Base-by-base conservation (phyloP, 2,113 vertebrate species). In the Pterocles burchelli region DNA sequence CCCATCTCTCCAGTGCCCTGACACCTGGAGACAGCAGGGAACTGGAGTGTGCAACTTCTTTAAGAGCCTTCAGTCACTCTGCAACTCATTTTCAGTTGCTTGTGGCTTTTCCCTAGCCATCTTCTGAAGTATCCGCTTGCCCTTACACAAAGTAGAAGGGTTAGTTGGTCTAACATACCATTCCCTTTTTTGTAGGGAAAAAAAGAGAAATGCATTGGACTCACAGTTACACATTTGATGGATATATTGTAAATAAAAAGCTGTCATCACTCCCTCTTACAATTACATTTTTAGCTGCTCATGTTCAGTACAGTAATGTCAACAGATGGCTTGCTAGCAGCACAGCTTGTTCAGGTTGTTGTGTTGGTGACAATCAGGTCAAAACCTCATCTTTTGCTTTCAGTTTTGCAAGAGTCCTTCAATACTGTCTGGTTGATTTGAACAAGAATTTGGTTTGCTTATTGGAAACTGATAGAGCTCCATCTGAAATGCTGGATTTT, bases 211-310 rank as follows among this genome's bases (percentile, higher is more conserved):
- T 46, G 63, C 5, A 17, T 58, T 68, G 73, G 63, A 80, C 57
- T 77, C 55, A 81, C 19, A 81, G 43, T 62, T 81, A 43, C n/a
- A 85, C 11, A 43, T 85, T 88, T 92, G 34, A 90, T 31, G 5
- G 48, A 59, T 66, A 75, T 58, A 31, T 67, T 83, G 67, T 21
- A 24, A 81, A 90, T 82, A 71, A 76, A 88, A 85, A 85, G 28
- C 28, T 92, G 43, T 79, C 71, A 91, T 59, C 59, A 57, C 68
- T 41, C 81, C 45, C 24, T 78, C 38, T 72, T 74, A 34, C 62
- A 67, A 55, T 80, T 79, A 88, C 71, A 88, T 90, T 83, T 95
- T 95, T 95, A 95, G 80, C 19, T 77, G 38, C 29, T 94, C 48
- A 52, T 72, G 34, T 68, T 92, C 68, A 67, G 36, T 71, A 43